A percentile compares a stretch with the other conserved stretches of the same genome.
These are phyloP conservation scores for Botia kubotai DNA, from an alignment of 2,797 vertebrate genomes.

Conservation along the genomic window DNA sequence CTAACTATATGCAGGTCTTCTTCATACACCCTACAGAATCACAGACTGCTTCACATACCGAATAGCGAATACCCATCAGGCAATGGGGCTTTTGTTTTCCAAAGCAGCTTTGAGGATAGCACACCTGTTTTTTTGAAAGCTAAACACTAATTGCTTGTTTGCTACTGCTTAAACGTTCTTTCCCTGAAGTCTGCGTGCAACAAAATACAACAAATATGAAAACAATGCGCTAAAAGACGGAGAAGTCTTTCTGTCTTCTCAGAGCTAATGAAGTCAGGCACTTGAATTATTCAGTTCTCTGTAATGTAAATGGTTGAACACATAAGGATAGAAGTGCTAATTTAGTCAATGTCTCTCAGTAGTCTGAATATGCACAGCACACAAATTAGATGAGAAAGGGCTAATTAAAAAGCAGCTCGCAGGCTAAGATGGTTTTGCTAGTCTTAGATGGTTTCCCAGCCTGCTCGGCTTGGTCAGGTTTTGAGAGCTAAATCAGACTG, in stretches of 20 bases:
- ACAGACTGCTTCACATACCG: background rate
- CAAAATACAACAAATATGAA: background rate
- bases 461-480: background rate
- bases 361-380: background rate
- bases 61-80: conserved; percentile 19
- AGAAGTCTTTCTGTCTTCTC: background rate
- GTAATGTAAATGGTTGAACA: conserved; percentile 9
- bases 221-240: background rate
- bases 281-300: conserved; percentile 23
- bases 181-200: background rate
- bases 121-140: conserved; percentile 32
- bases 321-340: background rate
- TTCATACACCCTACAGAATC: conserved; percentile 7
- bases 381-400: background rate
- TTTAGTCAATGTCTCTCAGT: background rate
- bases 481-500: background rate
- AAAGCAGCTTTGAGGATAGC: conserved; percentile 1
- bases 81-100: conserved; percentile 10
- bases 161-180: background rate
- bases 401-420: background rate
- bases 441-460: background rate
- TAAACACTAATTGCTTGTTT: conserved; percentile 27
- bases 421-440: background rate
- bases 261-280: background rate
- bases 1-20: conserved; percentile 13